A percentile compares a stretch with the other conserved stretches of the same genome.
These are phyloP conservation scores for Rhinella marina DNA, from an alignment of 2,797 vertebrate genomes.

Conservation along the genomic window DNA sequence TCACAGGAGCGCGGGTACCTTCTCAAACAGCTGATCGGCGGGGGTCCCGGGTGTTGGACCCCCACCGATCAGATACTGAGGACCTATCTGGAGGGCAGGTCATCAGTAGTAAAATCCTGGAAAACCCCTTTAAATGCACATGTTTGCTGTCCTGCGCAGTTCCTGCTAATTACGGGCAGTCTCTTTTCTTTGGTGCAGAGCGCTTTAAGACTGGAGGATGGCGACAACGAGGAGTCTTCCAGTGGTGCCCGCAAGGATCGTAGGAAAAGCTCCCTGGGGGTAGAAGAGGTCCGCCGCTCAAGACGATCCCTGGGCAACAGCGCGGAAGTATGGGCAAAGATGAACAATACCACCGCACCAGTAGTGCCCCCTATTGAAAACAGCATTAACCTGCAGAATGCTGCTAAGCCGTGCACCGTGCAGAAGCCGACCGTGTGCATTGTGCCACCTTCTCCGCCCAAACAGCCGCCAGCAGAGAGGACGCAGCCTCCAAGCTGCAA, in stretches of 20 bases:
- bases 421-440: conserved; percentile 30
- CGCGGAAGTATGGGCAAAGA: conserved; percentile 54
- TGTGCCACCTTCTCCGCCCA: conserved; percentile 46
- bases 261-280: conserved; percentile 69
- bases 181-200: conserved; percentile 68
- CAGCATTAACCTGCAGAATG: background rate
- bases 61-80: no score
- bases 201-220: conserved; percentile 81
- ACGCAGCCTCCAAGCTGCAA: background rate
- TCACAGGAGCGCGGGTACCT: no score
- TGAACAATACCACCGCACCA: conserved; percentile 12
- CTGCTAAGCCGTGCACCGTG: background rate
- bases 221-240: conserved; percentile 70
- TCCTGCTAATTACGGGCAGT: background rate
- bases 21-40: no score
- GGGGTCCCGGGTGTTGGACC: no score
- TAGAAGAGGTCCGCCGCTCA: conserved; percentile 73
- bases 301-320: conserved; percentile 71
- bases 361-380: conserved; percentile 43
- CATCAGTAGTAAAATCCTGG: no score
- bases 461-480: conserved; percentile 14
- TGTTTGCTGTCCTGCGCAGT: no score
- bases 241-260: conserved; percentile 73
- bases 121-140: no score
- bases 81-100: no score